Evolutionary conservation across 37 sponge, comb jelly and placozoan species (phyloP), one percentile per base, ranked within the genome.

Genomic region (Agelas oroides): DNA sequence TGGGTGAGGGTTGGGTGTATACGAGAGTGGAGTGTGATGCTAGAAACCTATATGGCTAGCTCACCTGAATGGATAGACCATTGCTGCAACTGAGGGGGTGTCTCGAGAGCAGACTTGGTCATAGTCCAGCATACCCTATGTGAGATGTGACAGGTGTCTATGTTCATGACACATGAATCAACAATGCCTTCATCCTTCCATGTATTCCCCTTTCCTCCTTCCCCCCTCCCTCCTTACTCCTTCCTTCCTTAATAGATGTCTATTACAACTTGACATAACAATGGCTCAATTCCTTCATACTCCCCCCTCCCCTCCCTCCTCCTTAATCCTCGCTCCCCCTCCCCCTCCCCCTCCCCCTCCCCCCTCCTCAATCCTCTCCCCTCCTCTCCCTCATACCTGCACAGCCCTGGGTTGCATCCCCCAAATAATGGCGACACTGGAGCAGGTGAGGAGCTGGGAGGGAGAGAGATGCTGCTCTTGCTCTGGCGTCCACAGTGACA

Each of bases 61-160:
- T 59, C 70, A 90, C 94, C 91, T 96, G 94, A 96, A 97, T 2
- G 97, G 97, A 59, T 97, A 97, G 17, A 97, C 89, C 97, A 97
- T 97, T 55, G 97, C 94, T 5, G 93, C 94, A 41, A 98, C 98
- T 30, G 98, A 98, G 20, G 96, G 96, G 5, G 75, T 84, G 25
- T 94, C 87, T 64, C 98, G 55, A 14, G 94, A 91, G 36, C 96
- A 96, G 58, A 88, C 63, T 37, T 91, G 85, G 83, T 98, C 98
- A 70, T 88, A 98, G 41, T 98, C 98, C 77, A 98, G 77, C 98
- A 98, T 98, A 0, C 96, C 92, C 88, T 96, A 27, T 19, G 53
- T 30, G 35, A 17, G 33, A 58, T 35, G n/a, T n/a, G n/a, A n/a
- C n/a, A n/a, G n/a, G n/a, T n/a, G n/a, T n/a, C n/a, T n/a, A n/a